Conservation (phyloP, 2,113 vertebrate species). For the Grammomys dolichurus region DNA sequence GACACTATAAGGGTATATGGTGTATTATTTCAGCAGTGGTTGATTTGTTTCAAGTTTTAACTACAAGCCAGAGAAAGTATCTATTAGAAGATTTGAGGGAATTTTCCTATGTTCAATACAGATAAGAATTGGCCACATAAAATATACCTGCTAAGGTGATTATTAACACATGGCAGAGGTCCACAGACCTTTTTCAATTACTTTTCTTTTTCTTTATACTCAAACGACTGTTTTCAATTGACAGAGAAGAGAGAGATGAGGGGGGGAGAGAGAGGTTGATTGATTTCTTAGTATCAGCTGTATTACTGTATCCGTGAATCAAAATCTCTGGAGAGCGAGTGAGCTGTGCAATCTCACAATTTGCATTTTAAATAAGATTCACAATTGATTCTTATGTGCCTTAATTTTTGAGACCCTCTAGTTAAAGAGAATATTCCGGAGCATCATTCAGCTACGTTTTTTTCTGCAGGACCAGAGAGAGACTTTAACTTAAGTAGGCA, state of each 20-base stretch:
- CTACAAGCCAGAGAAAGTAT: background rate
- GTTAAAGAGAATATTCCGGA: constrained; percentile 59
- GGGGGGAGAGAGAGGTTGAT: background rate
- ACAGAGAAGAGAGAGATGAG: background rate
- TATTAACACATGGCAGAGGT: background rate
- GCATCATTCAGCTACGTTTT: constrained; percentile 7
- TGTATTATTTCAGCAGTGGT: background rate
- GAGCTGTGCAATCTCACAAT: constrained; percentile 23
- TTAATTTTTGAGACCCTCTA: constrained; percentile 56
- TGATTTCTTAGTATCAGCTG: background rate
- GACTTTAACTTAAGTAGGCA: constrained; percentile 71
- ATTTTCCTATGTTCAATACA: background rate
- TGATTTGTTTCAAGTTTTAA: background rate
- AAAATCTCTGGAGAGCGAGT: constrained; percentile 20
- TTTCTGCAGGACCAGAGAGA: constrained; percentile 27
- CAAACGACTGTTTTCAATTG: background rate
- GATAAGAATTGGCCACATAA: background rate
- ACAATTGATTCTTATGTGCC: constrained; percentile 60
- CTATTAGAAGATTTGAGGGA: background rate
- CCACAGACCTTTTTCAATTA: background rate
- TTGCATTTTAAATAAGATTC: constrained; percentile 70
- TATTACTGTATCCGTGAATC: constrained; percentile 37
- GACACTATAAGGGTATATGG: background rate
- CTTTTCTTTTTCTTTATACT: background rate
- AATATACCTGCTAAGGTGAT: background rate